Evolutionary conservation across 1,140 invertebrate genomes (phyloP), one percentile per base, ranked within the genome.

Genomic region (Aphis craccivora): DNA sequence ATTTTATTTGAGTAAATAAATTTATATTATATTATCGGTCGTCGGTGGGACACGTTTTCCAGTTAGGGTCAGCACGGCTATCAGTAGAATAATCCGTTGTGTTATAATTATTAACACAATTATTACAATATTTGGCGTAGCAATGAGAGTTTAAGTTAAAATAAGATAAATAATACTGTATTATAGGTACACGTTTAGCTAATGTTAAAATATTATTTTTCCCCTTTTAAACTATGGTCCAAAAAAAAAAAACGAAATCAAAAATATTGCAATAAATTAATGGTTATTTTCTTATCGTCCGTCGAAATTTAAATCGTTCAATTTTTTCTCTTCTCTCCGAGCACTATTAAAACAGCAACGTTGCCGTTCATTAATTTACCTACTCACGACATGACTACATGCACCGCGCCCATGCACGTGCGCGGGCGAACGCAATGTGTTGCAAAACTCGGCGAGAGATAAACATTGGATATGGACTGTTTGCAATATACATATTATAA

Each of bases 381-480:
- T 43, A 84, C 83, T 87, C 84, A 45, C 40, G 43, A 20, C 30
- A n/a, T 45, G 84, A 88, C 30, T 40, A n/a, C 86, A 43, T 43
- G 45, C n/a, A 30, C 30, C 45, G 30, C 51, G 88, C 51, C 35
- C 48, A 11, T 89, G 48, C 86, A 55, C 22, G n/a, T 25, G 88
- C 35, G 48, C 35, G 51, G 20, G 11, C 51, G 3, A 89, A 55
- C 35, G 48, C 88, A n/a, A 55, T 55, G 67, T 45, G 37, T 91
- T 76, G 90, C 90, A n/a, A 91, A 91, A 76, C 89, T 90, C 88
- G 20, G 84, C 40, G 40, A 48, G 53, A 90, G 35, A 91, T 67
- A 91, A 91, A 91, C 55, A 37, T 43, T 67, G 23, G 30, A 91
- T 35, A 43, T 22, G 43, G 30, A 87, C 30, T 87, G 45, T 60